Evolutionary conservation across 2,888 invertebrate genomes (phyloP).

Genomic region (Drosophila helvetica): DNA sequence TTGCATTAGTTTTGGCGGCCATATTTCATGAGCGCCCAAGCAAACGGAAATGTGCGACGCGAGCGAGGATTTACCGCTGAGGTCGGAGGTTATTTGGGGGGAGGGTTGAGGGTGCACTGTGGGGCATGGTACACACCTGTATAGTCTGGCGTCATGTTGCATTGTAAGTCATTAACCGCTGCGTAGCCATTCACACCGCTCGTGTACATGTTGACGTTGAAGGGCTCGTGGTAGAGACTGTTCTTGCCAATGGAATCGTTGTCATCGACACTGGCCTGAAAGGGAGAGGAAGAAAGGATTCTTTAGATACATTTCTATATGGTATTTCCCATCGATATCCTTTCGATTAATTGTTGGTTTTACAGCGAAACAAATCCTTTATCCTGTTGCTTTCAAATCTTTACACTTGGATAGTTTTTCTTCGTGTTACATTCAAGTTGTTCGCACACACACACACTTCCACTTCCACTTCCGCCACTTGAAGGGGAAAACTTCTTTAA

Average conservation of each 20-base stretch:
- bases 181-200: conserved; percentile 84
- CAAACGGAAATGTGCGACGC: conserved; percentile 42
- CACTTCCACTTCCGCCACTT: not conserved
- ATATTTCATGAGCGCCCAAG: conserved; percentile 60
- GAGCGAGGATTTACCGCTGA: conserved; percentile 23
- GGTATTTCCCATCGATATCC: too few species aligned
- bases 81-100: conserved; percentile 16
- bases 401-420: conserved; percentile 13
- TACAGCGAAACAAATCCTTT: conserved; percentile 9
- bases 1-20: conserved; percentile 69
- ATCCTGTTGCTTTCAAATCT: conserved; percentile 15
- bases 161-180: conserved; percentile 84
- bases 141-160: conserved; percentile 86
- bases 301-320: too few species aligned
- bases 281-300: too few species aligned
- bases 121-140: conserved; percentile 85
- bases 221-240: conserved; percentile 85
- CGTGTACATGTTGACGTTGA: conserved; percentile 84
- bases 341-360: conserved; percentile 9
- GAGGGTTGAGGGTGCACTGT: conserved; percentile 32
- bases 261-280: conserved; percentile 82
- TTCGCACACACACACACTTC: conserved; percentile 19
- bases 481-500: conserved; percentile 30
- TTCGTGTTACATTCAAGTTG: conserved; percentile 13
- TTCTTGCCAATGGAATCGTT: conserved; percentile 84